Percentiles rank a stretch among this genome's conserved stretches.
These are phyloP conservation scores for Kryptopterus vitreolus DNA, from an alignment of 2,797 vertebrate genomes.

Conservation along the genomic window DNA sequence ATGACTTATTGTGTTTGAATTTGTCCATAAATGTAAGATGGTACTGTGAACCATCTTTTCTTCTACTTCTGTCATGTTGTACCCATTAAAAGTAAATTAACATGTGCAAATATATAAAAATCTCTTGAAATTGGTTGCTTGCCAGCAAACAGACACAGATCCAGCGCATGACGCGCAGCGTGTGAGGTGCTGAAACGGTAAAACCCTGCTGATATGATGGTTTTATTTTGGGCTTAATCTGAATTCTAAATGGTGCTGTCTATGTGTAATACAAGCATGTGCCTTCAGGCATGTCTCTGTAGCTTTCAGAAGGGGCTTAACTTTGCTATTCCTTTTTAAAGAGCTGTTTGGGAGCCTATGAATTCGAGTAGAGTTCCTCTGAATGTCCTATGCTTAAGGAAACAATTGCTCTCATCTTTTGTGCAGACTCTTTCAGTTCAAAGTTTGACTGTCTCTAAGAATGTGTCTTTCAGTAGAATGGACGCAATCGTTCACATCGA, in stretches of 20 bases:
- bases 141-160: conserved; percentile 19
- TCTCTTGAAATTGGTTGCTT: background rate
- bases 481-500: background rate
- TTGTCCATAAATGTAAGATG: background rate
- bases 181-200: conserved; percentile 43
- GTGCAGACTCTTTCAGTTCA: background rate
- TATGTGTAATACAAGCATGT: conserved; percentile 42
- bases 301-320: background rate
- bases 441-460: background rate
- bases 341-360: background rate
- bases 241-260: conserved; percentile 39
- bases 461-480: background rate
- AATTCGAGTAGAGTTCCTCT: background rate
- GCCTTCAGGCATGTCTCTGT: background rate
- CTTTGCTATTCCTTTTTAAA: background rate
- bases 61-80: background rate
- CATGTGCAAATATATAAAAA: background rate
- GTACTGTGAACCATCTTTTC: background rate
- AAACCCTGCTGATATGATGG: conserved; percentile 45
- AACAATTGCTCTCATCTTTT: background rate
- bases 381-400: background rate
- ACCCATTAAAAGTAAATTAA: background rate
- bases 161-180: conserved; percentile 8
- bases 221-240: conserved; percentile 50
- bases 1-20: background rate